Base-by-base conservation (phyloP, 2,113 vertebrate species). In the Oenanthe melanoleuca region DNA sequence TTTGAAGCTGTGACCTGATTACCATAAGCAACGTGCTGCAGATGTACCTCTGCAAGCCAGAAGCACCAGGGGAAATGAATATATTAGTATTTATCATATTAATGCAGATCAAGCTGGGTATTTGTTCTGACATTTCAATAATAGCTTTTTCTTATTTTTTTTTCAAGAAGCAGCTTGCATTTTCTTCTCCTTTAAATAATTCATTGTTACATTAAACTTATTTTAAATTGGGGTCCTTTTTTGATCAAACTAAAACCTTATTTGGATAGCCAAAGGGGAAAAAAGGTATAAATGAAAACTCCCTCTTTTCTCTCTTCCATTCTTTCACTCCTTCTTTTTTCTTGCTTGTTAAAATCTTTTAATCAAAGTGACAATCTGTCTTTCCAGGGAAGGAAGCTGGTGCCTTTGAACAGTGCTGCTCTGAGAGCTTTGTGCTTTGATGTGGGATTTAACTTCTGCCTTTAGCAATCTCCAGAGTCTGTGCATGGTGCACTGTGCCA, bases 281-380 rank as follows among this genome's bases (percentile, higher is more conserved):
- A 80, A 45, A 78, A 80, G 53, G 22, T 79, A 70, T 64, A 92
- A 92, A 92, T 75, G 80, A 92, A 96, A 94, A 81, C 17, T 81
- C 69, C 15, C 23, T 71, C 42, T 59, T 67, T 78, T 53, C 59
- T 67, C 34, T 56, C 73, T 47, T 85, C 61, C 70, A 64, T 86
- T 95, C 87, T 92, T 88, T 80, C 69, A 34, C 47, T 77, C 81
- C 47, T 70, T 53, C 71, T 81, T 64, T 55, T 57, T 80, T 31
- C 47, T 55, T 34, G 50, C 88, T 72, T 52, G 85, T 91, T 95
- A 86, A 91, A 97, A 94, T 95, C 96, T 93, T 94, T 94, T 97
- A 94, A 97, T 97, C 97, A 96, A 96, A 97, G 95, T 97, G 97
- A 96, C 97, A 97, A 97, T 97, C 97, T 97, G 94, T 94, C 92